Evolutionary conservation across 2,888 invertebrate species (phyloP), one percentile per base, ranked within the genome.

Genomic region (Chaetogeoica ovagalla): DNA sequence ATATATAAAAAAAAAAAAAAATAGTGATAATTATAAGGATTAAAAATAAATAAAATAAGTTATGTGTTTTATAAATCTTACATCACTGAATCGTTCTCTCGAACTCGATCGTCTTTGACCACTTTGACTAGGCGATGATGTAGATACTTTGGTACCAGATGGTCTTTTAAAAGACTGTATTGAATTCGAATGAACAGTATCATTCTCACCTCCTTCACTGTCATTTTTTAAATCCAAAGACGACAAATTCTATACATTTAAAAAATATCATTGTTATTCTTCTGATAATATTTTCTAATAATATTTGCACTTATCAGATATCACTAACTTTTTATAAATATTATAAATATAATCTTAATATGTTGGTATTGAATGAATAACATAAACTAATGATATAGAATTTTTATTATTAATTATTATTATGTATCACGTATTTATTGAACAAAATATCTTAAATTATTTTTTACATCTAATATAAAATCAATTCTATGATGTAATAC

Each of bases 1-100:
- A 90, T 87, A 89, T n/a, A n/a, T n/a, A n/a, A n/a, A n/a, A n/a
- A n/a, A 90, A 83, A 88, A 88, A 88, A 88, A 87, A 88, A 87
- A 88, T 0, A 59, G 21, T 43, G 30, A 48, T 74, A 63, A 63
- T 63, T 17, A 55, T 62, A 19, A 15, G 37, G 30, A 30, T 69
- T 39, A 57, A 37, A 68, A 30, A 55, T 30, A 23, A 65, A n/a
- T 15, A 5, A n/a, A 52, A 52, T 21, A 88, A 81, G 82, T 83
- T 82, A 57, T 82, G 83, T 82, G 48, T 48, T 1, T 48, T 13
- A 55, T 23, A 59, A 9, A 71, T 55, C 79, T 79, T 71, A 79
- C 79, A 71, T 79, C 79, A 43, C 79, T 79, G 11, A 70, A 79
- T 63, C 77, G 59, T 37, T 79, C 79, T 43, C 79, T 79, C 5